Evolutionary conservation across 2,797 vertebrate species (phyloP), one percentile per base, ranked within the genome.

Genomic region (Propithecus perrieri): DNA sequence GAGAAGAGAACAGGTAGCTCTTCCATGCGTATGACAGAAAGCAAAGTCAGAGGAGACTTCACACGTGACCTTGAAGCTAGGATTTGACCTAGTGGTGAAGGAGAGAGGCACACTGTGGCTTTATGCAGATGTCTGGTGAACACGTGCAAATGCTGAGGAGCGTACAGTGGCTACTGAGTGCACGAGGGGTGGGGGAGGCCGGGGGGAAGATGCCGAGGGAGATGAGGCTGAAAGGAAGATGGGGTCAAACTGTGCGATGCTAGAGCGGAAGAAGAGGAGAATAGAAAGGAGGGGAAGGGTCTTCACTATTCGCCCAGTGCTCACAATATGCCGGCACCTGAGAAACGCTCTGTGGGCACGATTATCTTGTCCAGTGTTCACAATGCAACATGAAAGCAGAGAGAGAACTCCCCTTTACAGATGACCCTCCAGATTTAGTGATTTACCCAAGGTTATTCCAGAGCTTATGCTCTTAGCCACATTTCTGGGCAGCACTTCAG

Each of bases 261-360:
- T 65, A 30, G 41, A 91, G 33, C 12, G 26, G 38, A 85, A 35
- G 75, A 63, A 65, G 35, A 6, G 4, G 53, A 43, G 28, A 41
- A 5, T 17, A 10, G 48, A 2, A 41, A 80, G 30, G n/a, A 79
- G 11, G 18, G 9, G 5, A 7, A 12, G 28, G 55, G 90, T 28
- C 69, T 67, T 53, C 30, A 15, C 46, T 4, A 0, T 30, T 10
- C 4, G 22, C 35, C 48, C 53, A 3, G 20, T 1, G 57, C 57
- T 55, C 35, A 14, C 46, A 15, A 6, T 2, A 26, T 17, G 67
- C 76, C 48, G 65, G 55, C 24, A 65, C 46, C 0, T 4, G 22
- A 35, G 17, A 35, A 43, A 4, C 12, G 33, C 18, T 59, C 48
- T 17, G 8, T 0, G 0, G 0, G 11, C 46, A 7, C 1, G 0